Conservation (phyloP, 2,113 vertebrate species). For the Propithecus coquereli region DNA sequence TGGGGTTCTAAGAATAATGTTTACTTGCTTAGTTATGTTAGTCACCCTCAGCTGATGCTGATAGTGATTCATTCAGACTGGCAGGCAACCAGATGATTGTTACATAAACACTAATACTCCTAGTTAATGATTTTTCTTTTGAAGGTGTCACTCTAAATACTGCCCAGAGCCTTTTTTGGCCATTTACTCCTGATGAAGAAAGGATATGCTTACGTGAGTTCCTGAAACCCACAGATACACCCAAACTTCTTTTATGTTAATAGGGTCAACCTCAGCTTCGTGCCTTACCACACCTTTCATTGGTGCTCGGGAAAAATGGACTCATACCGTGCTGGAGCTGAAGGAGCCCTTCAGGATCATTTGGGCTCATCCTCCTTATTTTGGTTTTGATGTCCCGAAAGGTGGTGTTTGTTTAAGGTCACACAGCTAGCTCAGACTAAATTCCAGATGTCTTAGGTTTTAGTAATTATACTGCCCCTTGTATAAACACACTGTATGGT, state of each 20-base stretch:
- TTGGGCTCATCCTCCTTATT: background rate
- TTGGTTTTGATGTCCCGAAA: background rate
- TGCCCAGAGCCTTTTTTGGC: background rate
- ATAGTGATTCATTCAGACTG: slow-evolving; percentile 65
- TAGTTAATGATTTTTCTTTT: slow-evolving; percentile 16
- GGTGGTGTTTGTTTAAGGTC: background rate
- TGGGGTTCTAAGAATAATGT: slow-evolving; percentile 17
- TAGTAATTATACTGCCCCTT: background rate
- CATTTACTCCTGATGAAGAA: background rate
- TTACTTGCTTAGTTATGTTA: slow-evolving; percentile 39
- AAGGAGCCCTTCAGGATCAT: background rate
- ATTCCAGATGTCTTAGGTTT: background rate
- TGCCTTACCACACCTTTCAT: background rate
- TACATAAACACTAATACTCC: slow-evolving; percentile 51
- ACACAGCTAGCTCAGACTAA: background rate
- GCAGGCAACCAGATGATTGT: slow-evolving; percentile 57
- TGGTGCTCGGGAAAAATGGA: background rate
- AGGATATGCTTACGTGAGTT: background rate
- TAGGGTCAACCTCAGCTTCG: background rate
- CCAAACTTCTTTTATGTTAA: background rate
- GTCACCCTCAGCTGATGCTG: slow-evolving; percentile 59
- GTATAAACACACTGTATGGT: background rate
- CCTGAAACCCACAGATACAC: background rate
- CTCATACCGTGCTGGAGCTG: background rate
- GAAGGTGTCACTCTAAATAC: slow-evolving; percentile 4